Percentiles rank a stretch among this genome's conserved stretches.
Conservation (phyloP, 1,140 invertebrate genomes). For the Pachypeltis micranthus region DNA sequence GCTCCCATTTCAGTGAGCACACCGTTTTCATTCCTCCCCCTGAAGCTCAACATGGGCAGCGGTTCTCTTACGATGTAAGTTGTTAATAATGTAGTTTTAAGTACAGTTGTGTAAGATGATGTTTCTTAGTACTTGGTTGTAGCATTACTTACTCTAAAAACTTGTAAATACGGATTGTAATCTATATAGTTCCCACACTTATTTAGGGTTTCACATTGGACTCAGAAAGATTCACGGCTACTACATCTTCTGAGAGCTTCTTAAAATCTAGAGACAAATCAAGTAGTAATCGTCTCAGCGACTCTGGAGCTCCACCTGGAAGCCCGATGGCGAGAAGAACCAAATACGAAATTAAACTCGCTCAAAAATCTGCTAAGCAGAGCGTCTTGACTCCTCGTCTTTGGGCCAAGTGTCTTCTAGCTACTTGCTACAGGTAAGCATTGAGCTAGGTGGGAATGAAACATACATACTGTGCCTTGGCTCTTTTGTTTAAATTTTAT, state of each 20-base stretch:
- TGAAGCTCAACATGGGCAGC: constrained; percentile 45
- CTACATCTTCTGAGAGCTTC: background rate
- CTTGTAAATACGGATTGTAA: background rate
- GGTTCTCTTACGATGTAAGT: constrained; percentile 35
- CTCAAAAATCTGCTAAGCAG: constrained; percentile 75
- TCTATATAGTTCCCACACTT: background rate
- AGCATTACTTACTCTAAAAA: background rate
- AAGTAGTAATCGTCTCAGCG: constrained; percentile 25
- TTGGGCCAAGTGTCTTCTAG: constrained; percentile 84
- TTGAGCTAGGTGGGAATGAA: background rate
- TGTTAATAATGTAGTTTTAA: background rate
- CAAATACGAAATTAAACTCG: constrained; percentile 86
- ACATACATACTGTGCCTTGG: too few species aligned
- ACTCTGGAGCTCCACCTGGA: constrained; percentile 46
- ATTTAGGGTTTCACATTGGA: constrained; percentile 40
- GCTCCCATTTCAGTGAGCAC: constrained; percentile 64
- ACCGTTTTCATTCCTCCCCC: constrained; percentile 95
- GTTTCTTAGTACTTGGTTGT: background rate
- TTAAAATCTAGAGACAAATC: background rate
- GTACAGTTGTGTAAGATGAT: too few species aligned
- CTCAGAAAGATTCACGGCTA: constrained; percentile 29
- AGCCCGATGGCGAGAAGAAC: constrained; percentile 85
- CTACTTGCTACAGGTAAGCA: constrained; percentile 57
- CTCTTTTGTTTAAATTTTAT: too few species aligned
- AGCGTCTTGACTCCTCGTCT: constrained; percentile 55